These are phyloP conservation scores for Enoplosus armatus DNA, from an alignment of 2,797 vertebrate species.

Conservation along the genomic window DNA sequence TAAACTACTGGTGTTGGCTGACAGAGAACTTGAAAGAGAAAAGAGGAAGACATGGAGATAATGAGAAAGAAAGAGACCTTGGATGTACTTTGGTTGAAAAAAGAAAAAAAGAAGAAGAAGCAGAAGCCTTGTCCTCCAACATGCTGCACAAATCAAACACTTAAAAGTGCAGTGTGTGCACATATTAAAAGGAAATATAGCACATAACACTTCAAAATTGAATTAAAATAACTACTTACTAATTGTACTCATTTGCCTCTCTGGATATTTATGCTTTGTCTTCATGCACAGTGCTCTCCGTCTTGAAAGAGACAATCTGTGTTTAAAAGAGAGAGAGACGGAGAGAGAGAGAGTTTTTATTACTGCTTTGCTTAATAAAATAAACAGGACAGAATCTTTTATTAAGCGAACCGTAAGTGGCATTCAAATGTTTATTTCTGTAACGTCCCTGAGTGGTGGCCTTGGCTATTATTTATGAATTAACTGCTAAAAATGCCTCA, in stretches of 20 bases:
- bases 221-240: slow-evolving; percentile 18
- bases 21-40: slow-evolving; percentile 27
- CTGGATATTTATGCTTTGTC: slow-evolving; percentile 22
- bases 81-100: slow-evolving; percentile 5
- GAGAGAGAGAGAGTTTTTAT: slow-evolving; percentile 23
- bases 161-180: slow-evolving; percentile 3
- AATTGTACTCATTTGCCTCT: slow-evolving; percentile 7
- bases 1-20: slow-evolving; percentile 21
- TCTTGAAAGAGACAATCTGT: slow-evolving; percentile 23
- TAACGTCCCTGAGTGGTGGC: slow-evolving; percentile 34
- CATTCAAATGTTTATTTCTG: slow-evolving; percentile 60
- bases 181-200: slow-evolving; percentile 11
- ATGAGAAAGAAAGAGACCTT: slow-evolving; percentile 31
- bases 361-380: slow-evolving; percentile 33
- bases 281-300: slow-evolving; percentile 4
- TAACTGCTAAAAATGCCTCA: slow-evolving; percentile 55
- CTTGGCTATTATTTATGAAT: slow-evolving; percentile 62
- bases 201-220: background rate
- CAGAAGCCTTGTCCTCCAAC: background rate
- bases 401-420: slow-evolving; percentile 40
- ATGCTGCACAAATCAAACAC: slow-evolving; percentile 7
- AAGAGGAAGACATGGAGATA: slow-evolving; percentile 13
- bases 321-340: slow-evolving; percentile 4
- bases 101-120: background rate
- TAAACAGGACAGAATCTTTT: slow-evolving; percentile 44